A percentile compares a stretch with the other conserved stretches of the same genome.
Conservation (phyloP, 1,140 invertebrate genomes). For the Lethrus apterus region DNA sequence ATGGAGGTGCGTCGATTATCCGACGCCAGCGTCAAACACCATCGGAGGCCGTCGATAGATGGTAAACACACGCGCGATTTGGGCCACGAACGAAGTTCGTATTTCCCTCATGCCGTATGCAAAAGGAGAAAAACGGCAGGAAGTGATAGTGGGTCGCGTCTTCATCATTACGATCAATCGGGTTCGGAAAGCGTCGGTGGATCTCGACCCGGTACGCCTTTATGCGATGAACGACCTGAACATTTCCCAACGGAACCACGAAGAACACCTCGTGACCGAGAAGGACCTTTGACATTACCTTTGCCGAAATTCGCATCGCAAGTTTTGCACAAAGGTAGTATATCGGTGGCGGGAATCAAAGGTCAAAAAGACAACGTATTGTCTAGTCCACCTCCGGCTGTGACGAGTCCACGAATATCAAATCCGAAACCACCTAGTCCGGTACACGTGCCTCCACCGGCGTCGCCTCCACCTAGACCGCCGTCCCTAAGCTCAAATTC, state of each 20-base stretch:
- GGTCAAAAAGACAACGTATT: conserved; percentile 37
- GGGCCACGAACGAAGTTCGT: conserved; percentile 24
- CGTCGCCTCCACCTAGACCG: conserved; percentile 51
- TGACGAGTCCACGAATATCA: conserved; percentile 38
- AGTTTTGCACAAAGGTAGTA: conserved; percentile 47
- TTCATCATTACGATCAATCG: conserved; percentile 40
- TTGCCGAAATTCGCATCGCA: conserved; percentile 78
- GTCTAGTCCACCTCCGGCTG: conserved; percentile 37
- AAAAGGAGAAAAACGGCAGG: conserved; percentile 41
- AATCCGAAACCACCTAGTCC: conserved; percentile 36
- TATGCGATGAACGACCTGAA: conserved; percentile 76
- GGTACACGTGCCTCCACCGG: conserved; percentile 45
- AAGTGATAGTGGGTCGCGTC: conserved; percentile 36
- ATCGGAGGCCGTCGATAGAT: conserved; percentile 46
- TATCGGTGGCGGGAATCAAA: conserved; percentile 40
- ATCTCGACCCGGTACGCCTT: conserved; percentile 71
- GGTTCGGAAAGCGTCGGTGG: conserved; percentile 50
- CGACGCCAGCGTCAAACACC: conserved; percentile 46
- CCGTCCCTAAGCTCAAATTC: conserved; percentile 52
- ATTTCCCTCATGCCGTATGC: conserved; percentile 38
- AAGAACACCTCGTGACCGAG: conserved; percentile 54
- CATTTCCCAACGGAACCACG: conserved; percentile 64
- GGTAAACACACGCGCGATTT: conserved; percentile 35
- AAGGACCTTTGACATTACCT: conserved; percentile 67
- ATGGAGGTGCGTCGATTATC: conserved; percentile 49